Evolutionary conservation across 2,888 invertebrate genomes (phyloP).

Genomic region (Creontiades dilutus): DNA sequence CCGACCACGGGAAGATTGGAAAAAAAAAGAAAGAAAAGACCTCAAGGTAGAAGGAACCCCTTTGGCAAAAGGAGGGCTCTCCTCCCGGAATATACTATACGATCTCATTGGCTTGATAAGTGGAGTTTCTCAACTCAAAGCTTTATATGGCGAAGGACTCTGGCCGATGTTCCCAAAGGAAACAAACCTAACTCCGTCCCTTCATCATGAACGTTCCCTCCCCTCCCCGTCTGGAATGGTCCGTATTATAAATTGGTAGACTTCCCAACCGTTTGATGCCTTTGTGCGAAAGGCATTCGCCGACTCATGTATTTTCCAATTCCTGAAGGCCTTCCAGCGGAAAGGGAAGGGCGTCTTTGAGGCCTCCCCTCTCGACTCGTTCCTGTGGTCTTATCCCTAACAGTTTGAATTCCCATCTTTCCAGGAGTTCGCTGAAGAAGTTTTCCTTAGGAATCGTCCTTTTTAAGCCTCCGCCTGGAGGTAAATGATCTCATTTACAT

Average conservation of each 20-base stretch:
- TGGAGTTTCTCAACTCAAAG: conserved; percentile 9
- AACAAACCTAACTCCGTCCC: neutral
- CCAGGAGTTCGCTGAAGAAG: conserved; percentile 31
- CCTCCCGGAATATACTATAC: neutral
- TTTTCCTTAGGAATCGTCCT: conserved; percentile 34
- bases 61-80: neutral
- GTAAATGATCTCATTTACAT: conserved; percentile 55
- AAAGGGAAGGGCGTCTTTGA: neutral
- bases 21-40: neutral
- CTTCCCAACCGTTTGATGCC: conserved; percentile 41
- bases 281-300: conserved; percentile 41
- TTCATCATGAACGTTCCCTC: neutral
- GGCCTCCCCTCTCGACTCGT: neutral
- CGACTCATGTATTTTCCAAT: conserved; percentile 63
- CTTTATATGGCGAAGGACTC: conserved; percentile 53
- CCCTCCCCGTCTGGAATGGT: conserved; percentile 16
- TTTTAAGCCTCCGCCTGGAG: conserved; percentile 34
- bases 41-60: neutral
- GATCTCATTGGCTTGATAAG: conserved; percentile 44
- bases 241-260: conserved; percentile 61
- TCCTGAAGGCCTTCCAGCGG: neutral
- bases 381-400: neutral
- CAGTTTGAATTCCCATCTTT: conserved; percentile 24
- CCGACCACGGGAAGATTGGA: neutral
- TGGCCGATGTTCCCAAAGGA: conserved; percentile 10